Evolutionary conservation across 2,888 invertebrate genomes (phyloP).

Genomic region (Colostygia pectinataria): DNA sequence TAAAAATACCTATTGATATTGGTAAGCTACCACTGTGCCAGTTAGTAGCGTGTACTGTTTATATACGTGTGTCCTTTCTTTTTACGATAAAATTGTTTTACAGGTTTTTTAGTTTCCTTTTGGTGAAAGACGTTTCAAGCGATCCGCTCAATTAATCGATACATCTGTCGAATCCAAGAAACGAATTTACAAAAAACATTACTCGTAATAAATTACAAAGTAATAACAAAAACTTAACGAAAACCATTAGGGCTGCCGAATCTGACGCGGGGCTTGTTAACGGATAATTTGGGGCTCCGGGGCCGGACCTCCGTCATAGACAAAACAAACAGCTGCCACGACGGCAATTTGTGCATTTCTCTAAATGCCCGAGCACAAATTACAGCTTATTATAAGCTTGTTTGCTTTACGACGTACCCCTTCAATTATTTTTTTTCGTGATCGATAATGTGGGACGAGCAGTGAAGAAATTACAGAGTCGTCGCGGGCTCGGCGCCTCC

Average conservation of each 20-base stretch:
- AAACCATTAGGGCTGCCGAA: constrained; percentile 83
- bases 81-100: no score
- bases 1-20: no score
- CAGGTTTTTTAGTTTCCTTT: no score
- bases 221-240: constrained; percentile 79
- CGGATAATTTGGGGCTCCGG: constrained; percentile 74
- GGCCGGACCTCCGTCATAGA: constrained; percentile 81
- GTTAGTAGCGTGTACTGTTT: no score
- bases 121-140: constrained; percentile 8
- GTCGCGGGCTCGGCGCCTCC: constrained; percentile 71
- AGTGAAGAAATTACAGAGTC: constrained; percentile 80
- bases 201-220: constrained; percentile 77
- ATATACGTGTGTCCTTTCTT: no score
- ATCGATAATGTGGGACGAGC: constrained; percentile 79
- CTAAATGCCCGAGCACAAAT: constrained; percentile 82
- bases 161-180: constrained; percentile 72
- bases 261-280: constrained; percentile 83
- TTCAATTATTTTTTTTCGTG: constrained; percentile 80
- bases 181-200: constrained; percentile 69
- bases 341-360: constrained; percentile 81
- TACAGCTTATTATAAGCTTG: constrained; percentile 83
- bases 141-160: constrained; percentile 61
- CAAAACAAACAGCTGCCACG: constrained; percentile 81
- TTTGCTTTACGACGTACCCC: constrained; percentile 83
- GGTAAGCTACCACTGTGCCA: no score